Base-by-base conservation (phyloP, 1,140 invertebrate species). In the Leptinotarsa lineolata region DNA sequence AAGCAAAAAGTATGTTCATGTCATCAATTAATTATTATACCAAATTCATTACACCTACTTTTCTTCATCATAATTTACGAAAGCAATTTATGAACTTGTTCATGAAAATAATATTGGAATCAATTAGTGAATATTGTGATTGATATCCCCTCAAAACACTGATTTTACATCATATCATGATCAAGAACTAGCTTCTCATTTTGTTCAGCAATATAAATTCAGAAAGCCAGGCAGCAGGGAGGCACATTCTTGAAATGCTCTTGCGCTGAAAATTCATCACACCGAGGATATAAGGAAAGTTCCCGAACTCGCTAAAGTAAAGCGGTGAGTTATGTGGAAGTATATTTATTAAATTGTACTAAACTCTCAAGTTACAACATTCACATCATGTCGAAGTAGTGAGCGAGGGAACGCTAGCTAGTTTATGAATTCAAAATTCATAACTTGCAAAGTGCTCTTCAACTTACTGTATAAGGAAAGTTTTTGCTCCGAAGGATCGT, bases 301-400 rank as follows among this genome's bases (percentile, higher is more conserved):
- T 63, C 11, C 20, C 20, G 15, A 63, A 13, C 20, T 39, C 6
- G 20, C 18, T 45, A 20, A 39, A 45, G 30, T 68, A 20, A 21
- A 68, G 66, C 66, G 45, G 66, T 68, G 45, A 68, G 66, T 68
- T 68, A 68, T 68, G 45, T 68, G 66, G 66, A 68, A 68, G 66
- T 68, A 22, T 68, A 68, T 68, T 68, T 68, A 68, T 68, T 68
- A 68, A 68, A 68, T 68, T 68, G 66, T 46, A 68, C 30, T 65
- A 65, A 65, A 65, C 63, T 65, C 63, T 65, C 63, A 12, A 39
- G 63, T 39, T 22, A 65, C 63, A 65, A 22, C 63, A 65, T 65
- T 65, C 63, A 65, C 63, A 65, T 65, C 22, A 65, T 65, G 63
- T 65, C 63, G 63, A 65, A 65, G 8, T 65, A 65, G 15, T 65